Conservation (phyloP, 2,888 invertebrate species). For the Sialis lutaria region DNA sequence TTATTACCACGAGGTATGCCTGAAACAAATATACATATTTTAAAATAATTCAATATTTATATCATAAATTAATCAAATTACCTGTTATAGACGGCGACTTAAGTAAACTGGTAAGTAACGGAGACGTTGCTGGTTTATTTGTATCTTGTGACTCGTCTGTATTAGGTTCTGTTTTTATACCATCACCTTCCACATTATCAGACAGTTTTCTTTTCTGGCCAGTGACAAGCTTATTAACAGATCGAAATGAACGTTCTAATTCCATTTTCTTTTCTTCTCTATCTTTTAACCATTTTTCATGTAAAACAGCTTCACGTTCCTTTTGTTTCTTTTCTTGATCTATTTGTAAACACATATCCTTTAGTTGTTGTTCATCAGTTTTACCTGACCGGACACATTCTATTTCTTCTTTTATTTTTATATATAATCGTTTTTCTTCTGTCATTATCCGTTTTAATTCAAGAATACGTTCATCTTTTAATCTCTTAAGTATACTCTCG, state of each 20-base stretch:
- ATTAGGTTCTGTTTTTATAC: constrained; percentile 11
- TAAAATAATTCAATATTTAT: too few relatives aligned
- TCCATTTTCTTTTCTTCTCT: constrained; percentile 46
- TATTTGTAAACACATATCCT: constrained; percentile 55
- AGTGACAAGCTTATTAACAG: constrained; percentile 16
- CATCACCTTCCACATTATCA: constrained; percentile 17
- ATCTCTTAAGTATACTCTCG: constrained; percentile 56
- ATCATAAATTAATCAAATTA: neutral
- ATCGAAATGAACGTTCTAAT: constrained; percentile 40
- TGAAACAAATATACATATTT: constrained; percentile 10
- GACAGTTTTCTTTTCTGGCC: constrained; percentile 23
- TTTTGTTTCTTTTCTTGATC: constrained; percentile 53
- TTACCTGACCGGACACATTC: constrained; percentile 34
- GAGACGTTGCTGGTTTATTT: constrained; percentile 40
- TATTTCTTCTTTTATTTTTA: constrained; percentile 47
- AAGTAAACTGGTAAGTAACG: constrained; percentile 64
- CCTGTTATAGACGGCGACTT: constrained; percentile 46
- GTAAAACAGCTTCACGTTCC: constrained; percentile 45
- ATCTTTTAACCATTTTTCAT: constrained; percentile 43
- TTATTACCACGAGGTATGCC: constrained; percentile 22
- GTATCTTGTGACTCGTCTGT: constrained; percentile 11
- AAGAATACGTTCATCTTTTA: constrained; percentile 59
- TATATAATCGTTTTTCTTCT: constrained; percentile 57
- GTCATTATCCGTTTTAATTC: constrained; percentile 57
- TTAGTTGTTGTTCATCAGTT: constrained; percentile 52